Conservation (phyloP, 2,113 vertebrate genomes). For the Alosa alosa region DNA sequence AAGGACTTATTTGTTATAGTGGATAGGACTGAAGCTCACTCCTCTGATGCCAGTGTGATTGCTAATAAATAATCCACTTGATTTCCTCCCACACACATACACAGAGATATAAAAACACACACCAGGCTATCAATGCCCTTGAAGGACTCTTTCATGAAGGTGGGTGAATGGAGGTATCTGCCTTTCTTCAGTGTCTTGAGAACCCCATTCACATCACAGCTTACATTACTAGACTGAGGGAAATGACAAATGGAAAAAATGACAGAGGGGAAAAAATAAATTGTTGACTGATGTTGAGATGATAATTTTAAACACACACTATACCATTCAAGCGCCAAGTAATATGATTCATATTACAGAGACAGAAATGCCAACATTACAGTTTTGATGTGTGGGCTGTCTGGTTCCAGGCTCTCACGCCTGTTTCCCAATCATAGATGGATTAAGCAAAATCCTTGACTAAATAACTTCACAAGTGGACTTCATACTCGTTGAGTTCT, state of each 20-base stretch:
- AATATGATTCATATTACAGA: not conserved
- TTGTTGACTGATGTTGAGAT: not conserved
- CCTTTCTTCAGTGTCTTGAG: constrained; percentile 73
- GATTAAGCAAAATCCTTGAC: too few species aligned
- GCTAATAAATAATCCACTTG: not conserved
- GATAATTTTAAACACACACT: not conserved
- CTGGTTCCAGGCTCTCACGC: not conserved
- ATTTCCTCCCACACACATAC: not conserved
- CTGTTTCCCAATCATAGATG: too few species aligned
- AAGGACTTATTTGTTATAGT: not conserved
- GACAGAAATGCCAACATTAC: not conserved
- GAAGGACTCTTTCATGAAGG: constrained; percentile 75
- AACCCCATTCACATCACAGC: constrained; percentile 62
- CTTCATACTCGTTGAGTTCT: too few species aligned
- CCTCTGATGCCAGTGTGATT: not conserved
- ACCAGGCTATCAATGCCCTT: constrained; percentile 71
- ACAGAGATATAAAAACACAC: constrained; percentile 46
- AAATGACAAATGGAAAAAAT: not conserved
- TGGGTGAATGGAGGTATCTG: constrained; percentile 54
- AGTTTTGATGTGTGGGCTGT: not conserved
- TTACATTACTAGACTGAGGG: constrained; percentile 69
- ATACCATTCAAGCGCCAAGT: not conserved
- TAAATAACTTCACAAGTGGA: too few species aligned
- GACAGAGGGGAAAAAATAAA: not conserved
- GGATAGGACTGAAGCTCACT: not conserved